Evolutionary conservation across 2,888 invertebrate species (phyloP).

Genomic region (Nomada ferruginata): DNA sequence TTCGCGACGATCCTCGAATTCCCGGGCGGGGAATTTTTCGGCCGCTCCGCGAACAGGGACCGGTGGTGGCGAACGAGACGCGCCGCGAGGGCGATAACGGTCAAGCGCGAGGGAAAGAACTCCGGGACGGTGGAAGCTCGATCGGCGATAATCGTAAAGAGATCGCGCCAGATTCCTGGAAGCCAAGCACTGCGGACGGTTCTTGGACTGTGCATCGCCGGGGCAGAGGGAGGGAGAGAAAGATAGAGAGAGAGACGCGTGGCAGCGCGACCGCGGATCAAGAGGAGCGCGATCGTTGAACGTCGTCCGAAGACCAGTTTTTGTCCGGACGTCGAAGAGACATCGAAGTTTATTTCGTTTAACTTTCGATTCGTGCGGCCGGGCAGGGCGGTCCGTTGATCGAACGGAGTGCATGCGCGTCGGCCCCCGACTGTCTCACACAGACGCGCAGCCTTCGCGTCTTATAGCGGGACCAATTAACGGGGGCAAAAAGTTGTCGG

Average conservation of each 20-base stretch:
- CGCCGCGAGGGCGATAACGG: constrained; percentile 19
- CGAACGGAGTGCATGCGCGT: constrained; percentile 35
- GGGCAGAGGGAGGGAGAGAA: constrained; percentile 51
- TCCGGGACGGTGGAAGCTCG: constrained; percentile 15
- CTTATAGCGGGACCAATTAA: constrained; percentile 83
- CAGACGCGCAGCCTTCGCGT: constrained; percentile 70
- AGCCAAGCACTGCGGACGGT: constrained; percentile 24
- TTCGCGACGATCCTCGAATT: constrained; percentile 19
- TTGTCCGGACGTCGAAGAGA: constrained; percentile 71
- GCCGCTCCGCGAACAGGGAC: background rate
- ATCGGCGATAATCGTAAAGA: constrained; percentile 52
- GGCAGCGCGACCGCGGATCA: constrained; percentile 48
- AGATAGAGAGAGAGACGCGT: constrained; percentile 59
- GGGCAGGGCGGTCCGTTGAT: constrained; percentile 69
- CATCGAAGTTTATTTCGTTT: constrained; percentile 78
- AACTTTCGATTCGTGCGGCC: constrained; percentile 70
- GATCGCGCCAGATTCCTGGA: constrained; percentile 44
- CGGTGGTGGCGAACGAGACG: background rate
- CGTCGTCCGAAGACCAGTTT: constrained; percentile 81
- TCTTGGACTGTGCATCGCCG: constrained; percentile 46
- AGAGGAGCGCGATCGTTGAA: constrained; percentile 53
- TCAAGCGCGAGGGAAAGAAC: constrained; percentile 3
- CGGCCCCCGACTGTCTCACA: constrained; percentile 41
- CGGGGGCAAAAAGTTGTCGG: constrained; percentile 77
- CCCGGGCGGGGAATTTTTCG: background rate